Base-by-base conservation (phyloP, 2,113 vertebrate genomes). In the Promerops cafer region DNA sequence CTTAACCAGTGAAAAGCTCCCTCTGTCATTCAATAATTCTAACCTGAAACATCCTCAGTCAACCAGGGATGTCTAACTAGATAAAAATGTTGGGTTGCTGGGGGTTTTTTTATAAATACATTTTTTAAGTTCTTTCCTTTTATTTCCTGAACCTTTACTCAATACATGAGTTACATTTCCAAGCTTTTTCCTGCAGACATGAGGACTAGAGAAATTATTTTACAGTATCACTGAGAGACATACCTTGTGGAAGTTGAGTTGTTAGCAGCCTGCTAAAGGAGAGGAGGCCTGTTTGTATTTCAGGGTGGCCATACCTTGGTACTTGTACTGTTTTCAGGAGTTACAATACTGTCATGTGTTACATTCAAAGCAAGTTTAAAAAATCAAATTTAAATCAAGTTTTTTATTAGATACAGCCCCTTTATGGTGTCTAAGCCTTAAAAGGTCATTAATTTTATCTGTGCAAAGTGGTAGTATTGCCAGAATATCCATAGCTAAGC, bases 371-470 rank as follows among this genome's bases (percentile, higher is more conserved):
- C 44, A n/a, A 39, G 31, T 42, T 13, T 28, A 1, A 42, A 78
- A 44, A 35, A 65, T 15, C 60, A 79, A 44, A 16, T 65, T 65
- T 24, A 59, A 85, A 72, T 66, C 5, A 65, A 15, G 2, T 27
- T 20, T 77, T 70, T 83, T 1, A 52, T 71, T 40, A 70, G 8
- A 15, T 52, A 52, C 0, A 0, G 44, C 69, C 39, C 30, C 30
- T 61, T 85, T 70, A 47, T 27, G 26, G 12, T 28, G 30, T 30
- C 82, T 68, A 15, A 27, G 78, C 50, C 71, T 88, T 66, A 52
- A 66, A 76, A 40, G 7, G 16, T 70, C 10, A 1, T 31, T 69
- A 57, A 24, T 54, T 90, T 27, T 59, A 47, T 27, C 47, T 71
- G 7, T 64, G 39, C 12, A 37, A 81, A 56, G 37, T 30, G 24